Percentiles rank a stretch among this genome's conserved stretches.
phyloP scores from a whole-genome alignment of 2,888 invertebrate genomes.

The Sphaerophoria rueppellii region DNA sequence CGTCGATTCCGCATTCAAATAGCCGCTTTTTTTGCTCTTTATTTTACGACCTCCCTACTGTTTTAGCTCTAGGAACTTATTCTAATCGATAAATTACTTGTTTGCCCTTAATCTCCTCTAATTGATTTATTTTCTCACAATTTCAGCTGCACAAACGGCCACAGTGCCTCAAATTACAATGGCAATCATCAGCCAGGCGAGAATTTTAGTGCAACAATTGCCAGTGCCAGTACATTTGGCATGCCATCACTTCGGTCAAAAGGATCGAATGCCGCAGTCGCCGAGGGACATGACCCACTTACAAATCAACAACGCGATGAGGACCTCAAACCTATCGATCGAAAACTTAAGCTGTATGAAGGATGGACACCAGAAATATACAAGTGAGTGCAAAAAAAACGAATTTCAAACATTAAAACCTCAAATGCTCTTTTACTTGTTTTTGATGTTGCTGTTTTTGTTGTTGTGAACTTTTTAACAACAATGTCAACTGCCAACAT shows the following conservation, averaged over 20 bases:
- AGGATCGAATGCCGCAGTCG: conserved; percentile 24
- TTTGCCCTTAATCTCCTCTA: conserved; percentile 30
- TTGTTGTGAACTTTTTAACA: background rate
- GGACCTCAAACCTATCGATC: conserved; percentile 75
- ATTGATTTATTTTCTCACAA: conserved; percentile 30
- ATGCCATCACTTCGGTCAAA: conserved; percentile 40
- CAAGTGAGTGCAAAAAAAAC: conserved; percentile 77
- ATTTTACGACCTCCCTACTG: too few species aligned
- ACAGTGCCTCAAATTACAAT: conserved; percentile 68
- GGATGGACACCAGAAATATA: conserved; percentile 81
- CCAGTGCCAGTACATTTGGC: conserved; percentile 66
- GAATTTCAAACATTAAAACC: conserved; percentile 20
- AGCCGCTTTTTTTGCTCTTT: too few species aligned
- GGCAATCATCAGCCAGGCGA: conserved; percentile 47
- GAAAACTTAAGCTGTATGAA: conserved; percentile 79
- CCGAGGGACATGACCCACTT: conserved; percentile 48
- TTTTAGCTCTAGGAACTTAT: background rate
- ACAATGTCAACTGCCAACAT: conserved; percentile 37
- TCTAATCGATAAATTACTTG: background rate
- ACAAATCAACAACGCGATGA: conserved; percentile 47
- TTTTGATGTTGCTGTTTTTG: background rate
- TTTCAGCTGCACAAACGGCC: conserved; percentile 77
- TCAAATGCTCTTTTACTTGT: conserved; percentile 25
- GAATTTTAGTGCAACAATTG: conserved; percentile 61
- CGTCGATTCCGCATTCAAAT: too few species aligned